phyloP scores from a whole-genome alignment of 1,140 invertebrate genomes.

The Zaprionus gabonicus region DNA sequence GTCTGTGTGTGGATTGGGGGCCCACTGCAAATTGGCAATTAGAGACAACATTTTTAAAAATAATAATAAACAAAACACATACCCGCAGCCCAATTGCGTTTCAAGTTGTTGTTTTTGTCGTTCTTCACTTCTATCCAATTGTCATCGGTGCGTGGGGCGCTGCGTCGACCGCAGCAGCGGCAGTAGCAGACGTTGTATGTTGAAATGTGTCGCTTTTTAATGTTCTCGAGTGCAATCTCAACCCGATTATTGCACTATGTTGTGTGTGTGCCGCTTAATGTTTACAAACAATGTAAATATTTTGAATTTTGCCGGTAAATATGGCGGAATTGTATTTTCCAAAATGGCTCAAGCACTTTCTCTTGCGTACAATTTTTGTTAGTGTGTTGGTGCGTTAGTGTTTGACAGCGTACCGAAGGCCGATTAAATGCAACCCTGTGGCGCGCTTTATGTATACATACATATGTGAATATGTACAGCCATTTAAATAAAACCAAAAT shows the following conservation, averaged over 20 bases:
- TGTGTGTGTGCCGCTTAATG: slow-evolving; percentile 27
- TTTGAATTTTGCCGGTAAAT: slow-evolving; percentile 84
- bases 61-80: slow-evolving; percentile 38
- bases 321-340: slow-evolving; percentile 84
- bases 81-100: slow-evolving; percentile 49
- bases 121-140: slow-evolving; percentile 58
- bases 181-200: slow-evolving; percentile 63
- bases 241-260: slow-evolving; percentile 47
- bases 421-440: slow-evolving; percentile 67
- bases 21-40: slow-evolving; percentile 60
- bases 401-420: slow-evolving; percentile 52
- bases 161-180: slow-evolving; percentile 59
- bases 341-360: slow-evolving; percentile 80
- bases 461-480: slow-evolving; percentile 34
- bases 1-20: slow-evolving; percentile 37
- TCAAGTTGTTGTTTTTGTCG: slow-evolving; percentile 39
- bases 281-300: slow-evolving; percentile 79
- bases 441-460: slow-evolving; percentile 70
- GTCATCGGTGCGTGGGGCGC: slow-evolving; percentile 63
- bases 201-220: slow-evolving; percentile 42
- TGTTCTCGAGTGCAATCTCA: slow-evolving; percentile 38
- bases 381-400: slow-evolving; percentile 57
- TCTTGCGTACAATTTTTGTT: slow-evolving; percentile 67
- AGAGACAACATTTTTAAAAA: slow-evolving; percentile 47
- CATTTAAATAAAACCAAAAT: no score